phyloP scores from a whole-genome alignment of 2,797 vertebrate genomes.

The Saxicola maurus region DNA sequence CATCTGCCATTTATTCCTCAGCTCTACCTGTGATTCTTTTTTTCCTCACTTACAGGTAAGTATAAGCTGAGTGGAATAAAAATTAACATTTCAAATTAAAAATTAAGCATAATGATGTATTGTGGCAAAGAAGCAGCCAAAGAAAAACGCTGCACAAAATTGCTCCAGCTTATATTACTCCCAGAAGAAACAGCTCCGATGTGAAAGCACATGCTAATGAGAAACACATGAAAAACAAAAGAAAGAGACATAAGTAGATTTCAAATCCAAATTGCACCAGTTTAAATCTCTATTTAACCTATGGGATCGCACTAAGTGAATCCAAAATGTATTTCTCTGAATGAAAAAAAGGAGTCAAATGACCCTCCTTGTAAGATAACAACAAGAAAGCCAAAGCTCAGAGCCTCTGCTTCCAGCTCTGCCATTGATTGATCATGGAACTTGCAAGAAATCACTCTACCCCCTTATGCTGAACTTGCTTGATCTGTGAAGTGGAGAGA shows the following conservation, averaged over 20 bases:
- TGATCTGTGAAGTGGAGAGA: neutral
- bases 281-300: neutral
- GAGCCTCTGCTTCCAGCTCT: neutral
- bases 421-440: neutral
- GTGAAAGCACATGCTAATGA: neutral
- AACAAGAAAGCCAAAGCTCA: neutral
- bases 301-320: neutral
- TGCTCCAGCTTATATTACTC: neutral
- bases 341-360: neutral
- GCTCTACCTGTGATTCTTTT: neutral
- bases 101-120: neutral
- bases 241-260: neutral
- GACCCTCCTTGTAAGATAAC: neutral
- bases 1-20: neutral
- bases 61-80: neutral
- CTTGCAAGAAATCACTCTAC: neutral
- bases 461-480: neutral
- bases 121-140: neutral
- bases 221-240: neutral
- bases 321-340: neutral
- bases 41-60: neutral
- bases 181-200: neutral
- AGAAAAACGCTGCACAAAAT: neutral
- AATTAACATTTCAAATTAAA: neutral
- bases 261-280: neutral